A percentile compares a stretch with the other conserved stretches of the same genome.
Conservation (phyloP, 2,797 vertebrate species). For the Sebastes nivosus region DNA sequence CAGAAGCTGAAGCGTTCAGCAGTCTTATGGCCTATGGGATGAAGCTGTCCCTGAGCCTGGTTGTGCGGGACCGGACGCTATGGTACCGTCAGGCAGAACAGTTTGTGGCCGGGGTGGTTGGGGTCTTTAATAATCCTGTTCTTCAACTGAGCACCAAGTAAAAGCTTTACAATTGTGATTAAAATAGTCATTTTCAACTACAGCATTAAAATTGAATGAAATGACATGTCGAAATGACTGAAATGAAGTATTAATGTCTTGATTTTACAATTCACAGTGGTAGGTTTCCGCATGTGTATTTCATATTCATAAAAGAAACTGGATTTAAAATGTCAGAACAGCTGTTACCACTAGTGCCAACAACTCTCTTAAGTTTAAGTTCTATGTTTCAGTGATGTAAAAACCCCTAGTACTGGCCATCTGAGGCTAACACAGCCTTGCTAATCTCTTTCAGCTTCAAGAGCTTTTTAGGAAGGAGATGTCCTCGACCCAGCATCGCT, state of each 20-base stretch:
- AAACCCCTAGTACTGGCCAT: not conserved
- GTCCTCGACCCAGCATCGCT: slow-evolving; percentile 53
- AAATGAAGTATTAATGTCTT: not conserved
- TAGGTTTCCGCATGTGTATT: not conserved
- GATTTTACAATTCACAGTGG: not conserved
- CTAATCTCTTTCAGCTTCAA: slow-evolving; percentile 49
- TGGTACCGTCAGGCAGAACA: too few species aligned
- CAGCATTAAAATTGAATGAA: not conserved
- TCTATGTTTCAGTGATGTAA: not conserved
- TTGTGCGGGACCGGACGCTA: too few species aligned
- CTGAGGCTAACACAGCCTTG: slow-evolving; percentile 19
- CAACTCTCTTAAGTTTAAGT: not conserved
- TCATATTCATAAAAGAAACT: not conserved
- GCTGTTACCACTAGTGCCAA: not conserved
- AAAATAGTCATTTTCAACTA: not conserved
- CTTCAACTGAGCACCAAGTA: not conserved
- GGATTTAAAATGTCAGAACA: slow-evolving; percentile 1
- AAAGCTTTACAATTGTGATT: slow-evolving; percentile 2
- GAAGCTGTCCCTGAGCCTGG: too few species aligned
- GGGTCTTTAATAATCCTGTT: too few species aligned
- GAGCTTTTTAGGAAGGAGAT: slow-evolving; percentile 47
- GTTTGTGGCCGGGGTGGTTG: too few species aligned
- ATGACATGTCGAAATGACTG: not conserved
- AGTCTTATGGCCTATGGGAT: too few species aligned
- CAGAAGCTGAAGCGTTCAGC: too few species aligned